Conservation (phyloP, 2,113 vertebrate genomes). For the Colinus virginianus region DNA sequence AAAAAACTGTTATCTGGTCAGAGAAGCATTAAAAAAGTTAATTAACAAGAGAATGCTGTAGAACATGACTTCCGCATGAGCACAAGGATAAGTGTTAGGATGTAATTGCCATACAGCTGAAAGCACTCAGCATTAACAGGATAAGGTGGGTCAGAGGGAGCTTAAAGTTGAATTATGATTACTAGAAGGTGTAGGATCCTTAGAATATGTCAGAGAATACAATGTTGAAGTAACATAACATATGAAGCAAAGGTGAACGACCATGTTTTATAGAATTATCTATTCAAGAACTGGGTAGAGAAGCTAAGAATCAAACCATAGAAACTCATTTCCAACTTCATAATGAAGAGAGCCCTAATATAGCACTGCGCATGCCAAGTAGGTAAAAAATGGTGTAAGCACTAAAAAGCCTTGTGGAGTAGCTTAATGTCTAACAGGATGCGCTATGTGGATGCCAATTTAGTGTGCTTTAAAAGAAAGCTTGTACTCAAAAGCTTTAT, state of each 20-base stretch:
- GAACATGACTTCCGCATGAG: background rate
- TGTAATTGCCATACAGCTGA: background rate
- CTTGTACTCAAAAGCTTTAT: background rate
- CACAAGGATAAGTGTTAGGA: background rate
- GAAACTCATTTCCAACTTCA: background rate
- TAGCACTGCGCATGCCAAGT: background rate
- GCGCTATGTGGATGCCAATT: background rate
- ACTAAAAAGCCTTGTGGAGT: background rate
- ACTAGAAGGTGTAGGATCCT: background rate
- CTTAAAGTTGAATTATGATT: background rate
- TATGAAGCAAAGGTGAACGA: background rate
- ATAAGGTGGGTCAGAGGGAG: background rate
- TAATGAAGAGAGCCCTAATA: background rate
- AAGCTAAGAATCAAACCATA: background rate
- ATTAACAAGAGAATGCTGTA: background rate
- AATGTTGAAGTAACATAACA: background rate
- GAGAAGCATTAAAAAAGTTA: background rate
- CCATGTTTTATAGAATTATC: background rate
- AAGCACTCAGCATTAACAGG: background rate
- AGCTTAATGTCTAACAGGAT: background rate
- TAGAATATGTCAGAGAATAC: background rate
- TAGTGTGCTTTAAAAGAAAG: background rate
- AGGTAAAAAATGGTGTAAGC: background rate
- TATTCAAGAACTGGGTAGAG: background rate
- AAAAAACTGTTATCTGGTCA: background rate